These are phyloP conservation scores for Erinaceus europaeus DNA, from an alignment of 2,113 vertebrate species.

Conservation along the genomic window DNA sequence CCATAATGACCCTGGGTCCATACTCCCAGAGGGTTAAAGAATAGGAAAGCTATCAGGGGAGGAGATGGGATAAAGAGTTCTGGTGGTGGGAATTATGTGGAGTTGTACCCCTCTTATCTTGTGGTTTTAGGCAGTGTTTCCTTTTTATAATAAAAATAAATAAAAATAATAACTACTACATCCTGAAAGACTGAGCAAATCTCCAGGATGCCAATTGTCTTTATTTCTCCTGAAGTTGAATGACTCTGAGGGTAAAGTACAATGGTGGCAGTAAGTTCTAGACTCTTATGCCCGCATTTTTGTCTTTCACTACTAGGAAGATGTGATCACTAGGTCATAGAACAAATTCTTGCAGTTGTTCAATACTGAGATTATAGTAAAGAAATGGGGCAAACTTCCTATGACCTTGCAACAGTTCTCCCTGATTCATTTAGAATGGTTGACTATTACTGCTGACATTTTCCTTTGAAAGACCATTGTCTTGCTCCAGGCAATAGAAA, in stretches of 20 bases:
- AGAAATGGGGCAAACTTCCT: neutral
- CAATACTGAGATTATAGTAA: neutral
- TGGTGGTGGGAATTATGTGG: too few species aligned
- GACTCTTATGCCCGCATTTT: neutral
- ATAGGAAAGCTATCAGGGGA: too few species aligned
- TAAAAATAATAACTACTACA: neutral
- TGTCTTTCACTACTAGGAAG: neutral
- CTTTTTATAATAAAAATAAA: too few species aligned
- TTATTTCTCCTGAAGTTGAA: neutral
- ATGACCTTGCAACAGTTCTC: conserved; percentile 41
- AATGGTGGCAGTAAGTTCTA: neutral
- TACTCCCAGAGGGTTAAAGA: too few species aligned
- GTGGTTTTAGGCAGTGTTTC: too few species aligned
- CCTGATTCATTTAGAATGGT: neutral
- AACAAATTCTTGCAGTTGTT: neutral
- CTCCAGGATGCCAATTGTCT: neutral
- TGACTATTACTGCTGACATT: conserved; percentile 56
- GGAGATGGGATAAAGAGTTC: too few species aligned
- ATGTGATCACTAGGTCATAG: neutral
- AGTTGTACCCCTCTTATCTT: too few species aligned
- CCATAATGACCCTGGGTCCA: too few species aligned
- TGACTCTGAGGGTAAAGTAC: neutral
- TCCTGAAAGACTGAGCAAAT: neutral
- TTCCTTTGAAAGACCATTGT: conserved; percentile 56
- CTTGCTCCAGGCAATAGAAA: conserved; percentile 44